These are phyloP conservation scores for Andrena minutula DNA, from an alignment of 2,888 invertebrate genomes.

Conservation along the genomic window DNA sequence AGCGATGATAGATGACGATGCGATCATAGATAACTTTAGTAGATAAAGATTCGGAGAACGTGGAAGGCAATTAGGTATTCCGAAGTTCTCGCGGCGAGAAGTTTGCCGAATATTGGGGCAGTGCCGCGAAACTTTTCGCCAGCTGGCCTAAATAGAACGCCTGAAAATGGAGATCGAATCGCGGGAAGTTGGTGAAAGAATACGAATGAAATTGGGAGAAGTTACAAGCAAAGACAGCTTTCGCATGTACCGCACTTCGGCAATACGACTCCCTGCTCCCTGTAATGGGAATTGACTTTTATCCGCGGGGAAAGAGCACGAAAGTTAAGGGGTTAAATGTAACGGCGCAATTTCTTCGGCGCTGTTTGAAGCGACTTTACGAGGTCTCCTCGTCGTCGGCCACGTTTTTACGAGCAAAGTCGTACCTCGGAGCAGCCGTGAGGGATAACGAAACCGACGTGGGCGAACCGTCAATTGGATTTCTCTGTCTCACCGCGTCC, in stretches of 20 bases:
- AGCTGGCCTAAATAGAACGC: no score
- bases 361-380: neutral
- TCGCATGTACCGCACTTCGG: no score
- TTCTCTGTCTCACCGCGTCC: neutral
- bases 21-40: no score
- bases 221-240: no score
- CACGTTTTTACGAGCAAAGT: no score
- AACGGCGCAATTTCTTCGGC: neutral
- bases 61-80: neutral
- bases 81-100: neutral
- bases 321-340: slow-evolving; percentile 3
- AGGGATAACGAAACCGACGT: neutral
- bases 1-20: neutral
- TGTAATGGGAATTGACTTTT: no score
- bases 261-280: no score
- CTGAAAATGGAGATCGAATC: no score
- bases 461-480: neutral
- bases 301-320: neutral
- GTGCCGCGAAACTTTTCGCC: no score
- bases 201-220: no score
- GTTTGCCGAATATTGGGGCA: neutral
- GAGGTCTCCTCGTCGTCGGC: neutral
- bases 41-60: neutral
- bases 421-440: slow-evolving; percentile 7
- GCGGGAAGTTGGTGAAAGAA: no score